Conservation (phyloP, 2,888 invertebrate species). For the Hyppa rectilinea region DNA sequence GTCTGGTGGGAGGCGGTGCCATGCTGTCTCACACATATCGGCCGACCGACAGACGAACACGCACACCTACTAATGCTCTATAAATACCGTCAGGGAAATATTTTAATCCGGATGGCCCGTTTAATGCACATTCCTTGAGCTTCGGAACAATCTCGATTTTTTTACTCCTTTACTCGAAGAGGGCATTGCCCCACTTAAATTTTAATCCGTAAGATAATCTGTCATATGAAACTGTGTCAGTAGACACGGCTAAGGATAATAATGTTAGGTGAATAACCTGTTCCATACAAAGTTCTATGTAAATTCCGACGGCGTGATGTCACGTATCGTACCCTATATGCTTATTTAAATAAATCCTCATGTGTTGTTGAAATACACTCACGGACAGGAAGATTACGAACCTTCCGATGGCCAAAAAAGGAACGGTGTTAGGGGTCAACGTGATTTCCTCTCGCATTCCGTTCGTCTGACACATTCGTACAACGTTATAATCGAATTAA, state of each 20-base stretch:
- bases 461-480: conserved; percentile 83
- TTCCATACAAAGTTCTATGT: conserved; percentile 67
- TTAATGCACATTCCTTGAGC: conserved; percentile 87
- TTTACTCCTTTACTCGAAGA: conserved; percentile 76
- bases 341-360: conserved; percentile 64
- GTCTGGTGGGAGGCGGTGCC: conserved; percentile 88
- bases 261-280: conserved; percentile 78
- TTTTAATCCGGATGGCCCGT: conserved; percentile 90
- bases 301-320: conserved; percentile 73
- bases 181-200: conserved; percentile 81
- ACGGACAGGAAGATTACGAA: conserved; percentile 79
- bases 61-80: conserved; percentile 88
- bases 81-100: conserved; percentile 88
- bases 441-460: conserved; percentile 88
- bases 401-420: conserved; percentile 83
- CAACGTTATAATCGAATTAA: conserved; percentile 84
- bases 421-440: conserved; percentile 85
- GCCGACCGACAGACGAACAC: conserved; percentile 85
- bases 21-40: conserved; percentile 89
- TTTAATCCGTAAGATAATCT: conserved; percentile 76
- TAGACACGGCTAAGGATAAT: conserved; percentile 78
- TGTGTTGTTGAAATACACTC: conserved; percentile 62
- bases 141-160: conserved; percentile 79
- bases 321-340: conserved; percentile 69
- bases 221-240: conserved; percentile 80